Conservation (phyloP, 2,888 invertebrate genomes). For the Amiota minor region DNA sequence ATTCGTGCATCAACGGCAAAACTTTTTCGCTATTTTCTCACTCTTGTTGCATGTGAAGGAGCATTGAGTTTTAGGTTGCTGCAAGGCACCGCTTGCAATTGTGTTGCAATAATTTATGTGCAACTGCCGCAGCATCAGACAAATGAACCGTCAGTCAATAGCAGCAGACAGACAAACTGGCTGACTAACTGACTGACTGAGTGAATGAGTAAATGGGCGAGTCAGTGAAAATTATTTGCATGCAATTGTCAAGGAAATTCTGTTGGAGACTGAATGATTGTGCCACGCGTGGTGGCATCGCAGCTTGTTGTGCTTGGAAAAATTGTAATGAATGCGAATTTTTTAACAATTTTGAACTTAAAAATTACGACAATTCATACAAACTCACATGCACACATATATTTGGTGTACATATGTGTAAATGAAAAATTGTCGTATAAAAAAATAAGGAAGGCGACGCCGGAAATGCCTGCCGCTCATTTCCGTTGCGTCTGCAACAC, state of each 20-base stretch:
- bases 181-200: slow-evolving; percentile 38
- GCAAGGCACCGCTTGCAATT: slow-evolving; percentile 64
- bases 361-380: slow-evolving; percentile 66
- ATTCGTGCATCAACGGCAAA: slow-evolving; percentile 13
- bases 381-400: slow-evolving; percentile 33
- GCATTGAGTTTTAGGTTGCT: slow-evolving; percentile 34
- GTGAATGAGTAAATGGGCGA: not conserved
- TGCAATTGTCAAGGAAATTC: slow-evolving; percentile 8
- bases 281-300: not conserved
- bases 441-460: not conserved
- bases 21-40: not conserved
- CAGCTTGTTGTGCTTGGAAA: slow-evolving; percentile 26
- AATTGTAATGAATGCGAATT: slow-evolving; percentile 65
- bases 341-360: slow-evolving; percentile 63
- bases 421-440: too few relatives aligned
- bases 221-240: slow-evolving; percentile 34
- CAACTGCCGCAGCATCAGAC: slow-evolving; percentile 57
- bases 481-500: not conserved
- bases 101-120: slow-evolving; percentile 66
- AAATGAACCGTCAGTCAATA: slow-evolving; percentile 24
- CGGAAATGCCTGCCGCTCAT: not conserved
- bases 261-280: slow-evolving; percentile 6
- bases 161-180: slow-evolving; percentile 38
- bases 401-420: not conserved
- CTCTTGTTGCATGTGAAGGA: not conserved